Evolutionary conservation across 2,888 invertebrate species (phyloP).

Genomic region (Chymomyza fuscimana): DNA sequence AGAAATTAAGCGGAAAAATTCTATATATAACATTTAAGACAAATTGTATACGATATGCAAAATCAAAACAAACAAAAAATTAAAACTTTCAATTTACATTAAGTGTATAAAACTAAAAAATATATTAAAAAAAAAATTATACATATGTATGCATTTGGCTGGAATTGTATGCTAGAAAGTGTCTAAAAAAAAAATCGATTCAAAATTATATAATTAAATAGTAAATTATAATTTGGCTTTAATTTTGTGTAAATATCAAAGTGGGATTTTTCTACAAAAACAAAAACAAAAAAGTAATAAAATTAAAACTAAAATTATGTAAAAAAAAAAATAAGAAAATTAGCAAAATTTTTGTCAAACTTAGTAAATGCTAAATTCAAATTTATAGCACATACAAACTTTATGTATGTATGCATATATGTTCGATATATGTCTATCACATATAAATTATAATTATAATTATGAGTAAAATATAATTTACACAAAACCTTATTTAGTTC

Average conservation of each 20-base stretch:
- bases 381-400: conserved; percentile 65
- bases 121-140: conserved; percentile 36
- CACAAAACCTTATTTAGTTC: conserved; percentile 21
- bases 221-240: conserved; percentile 25
- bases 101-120: conserved; percentile 36
- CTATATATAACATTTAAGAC: conserved; percentile 42
- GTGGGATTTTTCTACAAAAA: conserved; percentile 64
- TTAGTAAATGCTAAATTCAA: conserved; percentile 71
- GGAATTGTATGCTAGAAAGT: conserved; percentile 34
- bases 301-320: conserved; percentile 28
- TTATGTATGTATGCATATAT: conserved; percentile 55
- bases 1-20: conserved; percentile 22
- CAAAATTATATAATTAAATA: conserved; percentile 14
- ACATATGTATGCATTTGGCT: conserved; percentile 50
- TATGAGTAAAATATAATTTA: conserved; percentile 42
- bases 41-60: conserved; percentile 69
- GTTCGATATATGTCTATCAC: conserved; percentile 36
- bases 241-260: conserved; percentile 29
- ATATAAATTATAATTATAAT: conserved; percentile 35
- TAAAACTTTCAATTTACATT: conserved; percentile 41
- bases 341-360: conserved; percentile 71
- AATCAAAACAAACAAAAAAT: conserved; percentile 22
- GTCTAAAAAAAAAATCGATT: conserved; percentile 18
- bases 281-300: conserved; percentile 21
- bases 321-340: conserved; percentile 48